phyloP scores from a whole-genome alignment of 2,797 vertebrate species.

The Periparus ater region DNA sequence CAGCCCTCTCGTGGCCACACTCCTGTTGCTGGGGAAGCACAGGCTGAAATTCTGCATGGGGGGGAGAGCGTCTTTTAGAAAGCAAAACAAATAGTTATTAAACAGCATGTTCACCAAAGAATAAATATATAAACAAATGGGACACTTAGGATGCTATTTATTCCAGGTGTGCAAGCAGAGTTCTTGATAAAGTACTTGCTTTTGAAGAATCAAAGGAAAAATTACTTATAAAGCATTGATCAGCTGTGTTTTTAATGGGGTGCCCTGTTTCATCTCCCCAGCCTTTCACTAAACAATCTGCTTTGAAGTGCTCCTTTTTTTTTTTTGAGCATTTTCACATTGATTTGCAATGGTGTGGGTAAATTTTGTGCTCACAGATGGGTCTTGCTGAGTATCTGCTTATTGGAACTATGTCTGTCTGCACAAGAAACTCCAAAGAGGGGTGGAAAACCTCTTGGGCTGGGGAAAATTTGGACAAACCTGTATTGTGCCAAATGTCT shows the following conservation, averaged over 20 bases:
- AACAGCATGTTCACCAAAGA: neutral
- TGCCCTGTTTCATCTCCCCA: neutral
- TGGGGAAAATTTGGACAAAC: neutral
- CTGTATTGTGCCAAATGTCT: neutral
- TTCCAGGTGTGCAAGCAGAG: neutral
- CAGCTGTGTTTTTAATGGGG: neutral
- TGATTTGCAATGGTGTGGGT: neutral
- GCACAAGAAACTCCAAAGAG: neutral
- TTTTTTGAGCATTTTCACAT: neutral
- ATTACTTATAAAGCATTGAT: neutral
- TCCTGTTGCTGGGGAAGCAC: neutral
- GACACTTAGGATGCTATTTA: neutral
- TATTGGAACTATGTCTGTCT: neutral
- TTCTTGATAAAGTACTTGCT: neutral
- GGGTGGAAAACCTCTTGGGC: neutral
- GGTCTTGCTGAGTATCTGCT: neutral
- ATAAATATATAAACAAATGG: neutral
- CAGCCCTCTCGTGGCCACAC: slow-evolving; percentile 58
- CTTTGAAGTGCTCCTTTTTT: slow-evolving; percentile 28
- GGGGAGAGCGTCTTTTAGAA: neutral
- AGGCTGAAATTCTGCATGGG: accelerated
- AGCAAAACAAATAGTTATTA: neutral
- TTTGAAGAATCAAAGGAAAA: slow-evolving; percentile 24
- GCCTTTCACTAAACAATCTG: neutral
- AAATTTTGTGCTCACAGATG: neutral